A percentile compares a stretch with the other conserved stretches of the same genome.
Evolutionary conservation across 2,113 vertebrate species (phyloP).

Genomic region (Orthonyx spaldingii): DNA sequence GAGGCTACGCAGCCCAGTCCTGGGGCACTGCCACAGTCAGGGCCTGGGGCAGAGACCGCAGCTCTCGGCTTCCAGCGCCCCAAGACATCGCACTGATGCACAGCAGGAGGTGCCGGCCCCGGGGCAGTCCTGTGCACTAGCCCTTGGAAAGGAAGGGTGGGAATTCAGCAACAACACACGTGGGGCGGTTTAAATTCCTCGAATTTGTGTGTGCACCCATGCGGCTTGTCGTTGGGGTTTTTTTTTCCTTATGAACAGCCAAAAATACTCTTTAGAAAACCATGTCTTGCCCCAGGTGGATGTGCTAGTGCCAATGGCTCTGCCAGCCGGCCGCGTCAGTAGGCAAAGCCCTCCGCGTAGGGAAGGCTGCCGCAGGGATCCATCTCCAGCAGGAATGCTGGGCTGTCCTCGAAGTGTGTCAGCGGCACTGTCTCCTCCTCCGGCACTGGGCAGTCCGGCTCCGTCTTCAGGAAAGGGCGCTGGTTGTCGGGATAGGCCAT

Average conservation of each 20-base stretch:
- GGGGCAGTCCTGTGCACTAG: constrained; percentile 53
- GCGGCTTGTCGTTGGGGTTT: neutral
- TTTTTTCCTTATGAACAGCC: neutral
- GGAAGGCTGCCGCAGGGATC: constrained; percentile 84
- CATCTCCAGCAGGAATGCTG: constrained; percentile 83
- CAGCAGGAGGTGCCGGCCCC: neutral
- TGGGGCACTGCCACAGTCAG: neutral
- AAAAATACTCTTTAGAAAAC: constrained; percentile 67
- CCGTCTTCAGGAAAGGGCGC: constrained; percentile 88
- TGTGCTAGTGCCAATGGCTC: constrained; percentile 48
- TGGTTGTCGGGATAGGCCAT: constrained; percentile 98
- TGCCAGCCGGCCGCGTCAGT: constrained; percentile 71
- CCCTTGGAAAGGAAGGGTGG: constrained; percentile 49
- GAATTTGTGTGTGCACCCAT: neutral
- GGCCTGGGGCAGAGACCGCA: neutral
- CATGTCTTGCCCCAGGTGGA: constrained; percentile 46
- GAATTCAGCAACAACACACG: constrained; percentile 34
- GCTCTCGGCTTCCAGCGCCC: neutral
- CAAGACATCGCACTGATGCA: neutral
- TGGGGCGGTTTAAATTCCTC: constrained; percentile 38
- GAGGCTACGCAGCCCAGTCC: neutral
- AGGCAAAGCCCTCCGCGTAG: constrained; percentile 85
- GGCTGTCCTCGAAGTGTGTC: constrained; percentile 86
- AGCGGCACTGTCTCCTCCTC: constrained; percentile 91
- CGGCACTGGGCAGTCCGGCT: constrained; percentile 77